Percentiles rank a stretch among this genome's conserved stretches.
These are phyloP conservation scores for Polydrusus tereticollis DNA, from an alignment of 2,888 invertebrate genomes.

Conservation along the genomic window DNA sequence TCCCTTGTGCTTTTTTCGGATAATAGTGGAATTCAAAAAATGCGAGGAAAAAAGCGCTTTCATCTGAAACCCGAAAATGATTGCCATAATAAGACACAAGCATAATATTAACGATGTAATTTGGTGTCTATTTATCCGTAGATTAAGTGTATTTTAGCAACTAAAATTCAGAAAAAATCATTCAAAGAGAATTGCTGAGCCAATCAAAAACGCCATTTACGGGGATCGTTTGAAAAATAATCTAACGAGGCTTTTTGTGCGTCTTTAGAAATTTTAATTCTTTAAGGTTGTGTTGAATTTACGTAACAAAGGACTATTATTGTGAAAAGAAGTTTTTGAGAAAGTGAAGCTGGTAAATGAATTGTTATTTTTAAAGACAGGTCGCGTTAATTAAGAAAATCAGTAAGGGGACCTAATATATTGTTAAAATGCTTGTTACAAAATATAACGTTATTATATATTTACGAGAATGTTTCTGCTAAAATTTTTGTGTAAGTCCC, in stretches of 20 bases:
- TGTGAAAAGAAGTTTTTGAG: background rate
- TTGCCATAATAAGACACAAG: constrained; percentile 58
- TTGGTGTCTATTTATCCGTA: constrained; percentile 52
- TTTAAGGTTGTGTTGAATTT: background rate
- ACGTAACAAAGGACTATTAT: background rate
- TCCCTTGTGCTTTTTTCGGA: constrained; percentile 55
- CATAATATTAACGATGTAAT: constrained; percentile 51
- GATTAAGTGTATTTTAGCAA: constrained; percentile 53
- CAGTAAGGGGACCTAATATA: constrained; percentile 62
- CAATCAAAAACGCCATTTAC: constrained; percentile 65
- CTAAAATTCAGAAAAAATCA: constrained; percentile 54
- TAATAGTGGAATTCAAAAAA: constrained; percentile 36
- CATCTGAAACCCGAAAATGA: constrained; percentile 63
- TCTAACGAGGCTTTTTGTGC: constrained; percentile 29
- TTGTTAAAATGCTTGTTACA: constrained; percentile 26
- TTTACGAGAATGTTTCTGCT: constrained; percentile 34
- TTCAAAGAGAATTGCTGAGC: constrained; percentile 69
- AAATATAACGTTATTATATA: constrained; percentile 29
- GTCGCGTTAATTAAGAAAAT: constrained; percentile 30
- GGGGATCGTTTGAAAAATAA: constrained; percentile 21
- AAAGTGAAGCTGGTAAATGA: background rate
- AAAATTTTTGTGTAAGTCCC: constrained; percentile 38
- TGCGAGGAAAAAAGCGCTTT: constrained; percentile 54
- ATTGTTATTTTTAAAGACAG: constrained; percentile 39
- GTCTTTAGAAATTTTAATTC: constrained; percentile 36